phyloP scores from a whole-genome alignment of 2,888 invertebrate genomes.

The Ormyrus rosae region DNA sequence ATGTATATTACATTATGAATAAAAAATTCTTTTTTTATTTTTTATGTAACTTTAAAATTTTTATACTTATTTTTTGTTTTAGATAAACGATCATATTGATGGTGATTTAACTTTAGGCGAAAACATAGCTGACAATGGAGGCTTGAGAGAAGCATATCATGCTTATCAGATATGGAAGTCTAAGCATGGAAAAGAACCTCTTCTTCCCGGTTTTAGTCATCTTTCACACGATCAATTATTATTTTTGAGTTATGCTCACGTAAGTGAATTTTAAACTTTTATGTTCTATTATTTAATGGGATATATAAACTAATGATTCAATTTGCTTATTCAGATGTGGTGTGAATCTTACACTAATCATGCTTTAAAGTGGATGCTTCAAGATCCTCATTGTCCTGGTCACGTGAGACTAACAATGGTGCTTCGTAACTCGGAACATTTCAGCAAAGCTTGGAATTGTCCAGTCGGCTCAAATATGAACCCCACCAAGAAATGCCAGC shows the following conservation, averaged over 20 bases:
- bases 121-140: constrained; percentile 91
- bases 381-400: constrained; percentile 87
- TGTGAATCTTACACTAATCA: constrained; percentile 85
- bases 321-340: constrained; percentile 82
- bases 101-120: constrained; percentile 87
- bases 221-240: constrained; percentile 86
- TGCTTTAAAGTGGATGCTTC: constrained; percentile 81
- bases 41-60: not conserved
- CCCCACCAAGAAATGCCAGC: constrained; percentile 76
- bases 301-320: too few relatives aligned
- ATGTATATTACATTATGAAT: too few relatives aligned
- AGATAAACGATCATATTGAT: constrained; percentile 79
- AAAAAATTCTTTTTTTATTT: too few relatives aligned
- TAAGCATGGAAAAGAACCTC: constrained; percentile 79
- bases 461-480: constrained; percentile 78
- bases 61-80: constrained; percentile 16
- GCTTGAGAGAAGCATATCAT: constrained; percentile 83
- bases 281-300: not conserved
- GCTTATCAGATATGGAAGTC: constrained; percentile 82
- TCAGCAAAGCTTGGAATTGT: constrained; percentile 80
- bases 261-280: constrained; percentile 76
- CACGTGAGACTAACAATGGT: constrained; percentile 83
- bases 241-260: constrained; percentile 89
- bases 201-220: constrained; percentile 85
- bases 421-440: constrained; percentile 85